phyloP scores from a whole-genome alignment of 1,140 invertebrate genomes.

The Halyomorpha halys region DNA sequence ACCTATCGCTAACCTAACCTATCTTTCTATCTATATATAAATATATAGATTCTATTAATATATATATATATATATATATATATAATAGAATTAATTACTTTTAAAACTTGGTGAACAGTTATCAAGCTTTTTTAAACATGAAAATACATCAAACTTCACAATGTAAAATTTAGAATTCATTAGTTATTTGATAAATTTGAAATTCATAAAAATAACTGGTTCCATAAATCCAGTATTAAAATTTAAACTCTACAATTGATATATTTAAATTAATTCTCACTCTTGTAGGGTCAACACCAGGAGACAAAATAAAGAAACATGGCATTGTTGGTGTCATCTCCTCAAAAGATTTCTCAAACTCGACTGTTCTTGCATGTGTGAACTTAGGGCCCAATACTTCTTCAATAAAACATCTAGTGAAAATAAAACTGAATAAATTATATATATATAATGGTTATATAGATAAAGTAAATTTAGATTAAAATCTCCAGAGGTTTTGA shows the following conservation, averaged over 20 bases:
- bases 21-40: no score
- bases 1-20: no score
- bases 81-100: no score
- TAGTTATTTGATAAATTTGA: not conserved
- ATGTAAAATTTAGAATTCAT: not conserved
- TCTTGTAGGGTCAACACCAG: conserved; percentile 88
- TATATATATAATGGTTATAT: no score
- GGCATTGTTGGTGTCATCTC: conserved; percentile 76
- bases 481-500: no score
- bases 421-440: not conserved
- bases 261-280: conserved; percentile 32
- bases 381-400: conserved; percentile 79
- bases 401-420: conserved; percentile 57
- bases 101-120: no score
- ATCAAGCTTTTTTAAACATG: no score
- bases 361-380: conserved; percentile 60
- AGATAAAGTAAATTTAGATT: no score
- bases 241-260: not conserved
- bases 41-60: no score
- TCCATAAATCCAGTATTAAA: not conserved
- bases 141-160: not conserved
- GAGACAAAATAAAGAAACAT: conserved; percentile 89
- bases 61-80: no score
- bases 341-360: conserved; percentile 76
- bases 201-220: not conserved